A percentile compares a stretch with the other conserved stretches of the same genome.
These are phyloP conservation scores for Patella depressa DNA, from an alignment of 2,888 invertebrate genomes.

Conservation along the genomic window DNA sequence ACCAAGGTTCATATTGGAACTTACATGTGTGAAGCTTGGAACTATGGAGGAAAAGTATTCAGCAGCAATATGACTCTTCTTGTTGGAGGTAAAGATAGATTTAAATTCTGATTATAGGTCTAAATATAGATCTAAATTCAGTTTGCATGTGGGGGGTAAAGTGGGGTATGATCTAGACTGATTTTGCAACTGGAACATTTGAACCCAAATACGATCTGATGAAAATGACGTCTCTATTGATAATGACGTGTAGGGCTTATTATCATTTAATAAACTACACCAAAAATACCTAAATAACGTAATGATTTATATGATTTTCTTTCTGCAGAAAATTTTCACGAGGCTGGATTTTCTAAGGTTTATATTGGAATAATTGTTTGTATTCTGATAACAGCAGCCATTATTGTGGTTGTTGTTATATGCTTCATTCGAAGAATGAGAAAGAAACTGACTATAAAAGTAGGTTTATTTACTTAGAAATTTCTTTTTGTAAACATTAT, in stretches of 20 bases:
- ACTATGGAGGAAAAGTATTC: constrained; percentile 48
- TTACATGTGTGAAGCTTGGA: constrained; percentile 56
- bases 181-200: too few relatives aligned
- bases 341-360: constrained; percentile 25
- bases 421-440: constrained; percentile 24
- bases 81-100: constrained; percentile 43
- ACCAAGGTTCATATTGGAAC: constrained; percentile 45
- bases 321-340: constrained; percentile 29
- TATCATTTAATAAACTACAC: too few relatives aligned
- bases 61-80: constrained; percentile 52
- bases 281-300: not conserved
- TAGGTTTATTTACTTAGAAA: not conserved
- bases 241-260: too few relatives aligned
- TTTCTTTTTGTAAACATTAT: too few relatives aligned
- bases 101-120: too few relatives aligned
- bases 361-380: constrained; percentile 47
- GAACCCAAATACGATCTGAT: too few relatives aligned
- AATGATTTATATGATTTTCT: not conserved
- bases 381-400: constrained; percentile 41
- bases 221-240: too few relatives aligned
- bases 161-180: too few relatives aligned
- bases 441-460: not conserved
- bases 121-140: constrained; percentile 17
- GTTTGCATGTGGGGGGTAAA: too few relatives aligned
- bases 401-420: constrained; percentile 38